Base-by-base conservation (phyloP, 2,888 invertebrate species). In the Mesochorus sp. region DNA sequence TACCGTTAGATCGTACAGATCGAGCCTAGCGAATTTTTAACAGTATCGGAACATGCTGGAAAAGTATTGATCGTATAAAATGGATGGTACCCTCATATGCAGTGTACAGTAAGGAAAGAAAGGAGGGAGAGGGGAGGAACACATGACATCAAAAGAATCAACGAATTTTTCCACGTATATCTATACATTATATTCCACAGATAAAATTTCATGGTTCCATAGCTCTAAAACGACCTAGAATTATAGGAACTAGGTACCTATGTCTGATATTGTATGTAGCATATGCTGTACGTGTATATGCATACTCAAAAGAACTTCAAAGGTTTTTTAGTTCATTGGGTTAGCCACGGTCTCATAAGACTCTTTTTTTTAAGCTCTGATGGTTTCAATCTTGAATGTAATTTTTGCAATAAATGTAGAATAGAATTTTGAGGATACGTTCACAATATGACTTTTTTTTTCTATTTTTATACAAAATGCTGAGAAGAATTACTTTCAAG, bases 31-130 rank as follows among this genome's bases (percentile, higher is more conserved):
- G 19, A 67, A 61, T 61, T 72, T 72, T 74, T 17, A 39, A 51
- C 57, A 14, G 10, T 72, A 77, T 55, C 79, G 76, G 80, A 67
- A 80, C 79, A 80, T 47, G 47, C 70, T 78, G 79, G 70, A 84
- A 55, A 85, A 84, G 83, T 83, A 86, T 85, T 86, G 85, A 85
- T 82, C 75, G 82, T 77, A 81, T 83, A 83, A 79, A 75, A 80
- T 53, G 75, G n/a, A 24, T n/a, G n/a, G 12, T 34, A 12, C 31
- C 44, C 34, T 47, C 31, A 8, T 28, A 21, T 57, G 14, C 44
- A 47, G 44, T 34, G 47, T 47, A 31, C 47, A 21, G 37, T 24
- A 17, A n/a, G 21, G 14, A 14, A 47, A 5, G 14, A 17, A 37
- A 2, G 55, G 42, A 39, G 21, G 14, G 28, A 10, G 26, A 17